Base-by-base conservation (phyloP, 2,797 vertebrate species). In the Eulemur mongoz region DNA sequence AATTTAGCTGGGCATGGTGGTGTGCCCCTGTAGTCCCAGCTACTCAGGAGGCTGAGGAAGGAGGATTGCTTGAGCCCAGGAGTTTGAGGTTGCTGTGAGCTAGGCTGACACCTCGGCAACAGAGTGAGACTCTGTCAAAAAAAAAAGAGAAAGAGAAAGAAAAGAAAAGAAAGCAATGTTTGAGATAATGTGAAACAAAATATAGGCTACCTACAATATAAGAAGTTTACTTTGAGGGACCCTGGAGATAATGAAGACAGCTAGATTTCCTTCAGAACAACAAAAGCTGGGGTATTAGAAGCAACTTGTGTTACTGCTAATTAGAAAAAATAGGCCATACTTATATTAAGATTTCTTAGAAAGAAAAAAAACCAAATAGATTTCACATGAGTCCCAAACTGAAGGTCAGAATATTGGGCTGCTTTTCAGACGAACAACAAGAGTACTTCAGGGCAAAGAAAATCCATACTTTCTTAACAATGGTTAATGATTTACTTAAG, bases 171-270 rank as follows among this genome's bases (percentile, higher is more conserved):
- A 96, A 95, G 69, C 50, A 54, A 72, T 43, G 52, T 43, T 89
- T 86, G 95, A 84, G 67, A 43, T 70, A 84, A 93, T 50, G 25
- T 52, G 32, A 94, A 91, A 80, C 30, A 96, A 89, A 95, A 61
- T 32, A 81, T 12, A 40, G 9, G 65, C 1, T 35, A 89, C 23
- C 50, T 85, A 30, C 25, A 93, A 94, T n/a, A 84, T 11, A 4
- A 83, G 80, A 94, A 85, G 63, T 81, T 92, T 43, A 86, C 32
- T 86, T 57, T 91, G 82, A 78, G 32, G 61, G 18, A 88, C 27
- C 2, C n/a, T 78, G 7, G 25, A 61, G 8, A 79, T 69, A 91
- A 13, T 79, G 11, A 89, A 84, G 85, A 91, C 20, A 85, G 43
- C 43, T 84, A 45, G 25, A 93, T 30, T 85, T 93, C 67, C 30